Percentiles rank a stretch among this genome's conserved stretches.
Evolutionary conservation across 2,113 vertebrate genomes (phyloP).

Genomic region (Apodemus speciosus): DNA sequence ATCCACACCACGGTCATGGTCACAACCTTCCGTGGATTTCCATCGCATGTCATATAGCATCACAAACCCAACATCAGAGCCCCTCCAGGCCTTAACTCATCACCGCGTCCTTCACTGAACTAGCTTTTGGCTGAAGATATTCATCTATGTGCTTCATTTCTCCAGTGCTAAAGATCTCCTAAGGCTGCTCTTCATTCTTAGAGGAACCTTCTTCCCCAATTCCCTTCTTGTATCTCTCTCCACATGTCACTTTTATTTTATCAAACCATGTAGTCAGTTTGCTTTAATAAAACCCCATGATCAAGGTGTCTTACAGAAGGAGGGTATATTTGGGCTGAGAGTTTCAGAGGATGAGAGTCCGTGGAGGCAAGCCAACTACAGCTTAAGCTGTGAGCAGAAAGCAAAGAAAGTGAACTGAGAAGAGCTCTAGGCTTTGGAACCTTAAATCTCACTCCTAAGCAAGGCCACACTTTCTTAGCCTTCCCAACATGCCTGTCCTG

Average conservation of each 20-base stretch:
- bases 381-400: background rate
- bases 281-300: background rate
- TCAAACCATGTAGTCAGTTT: background rate
- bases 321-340: background rate
- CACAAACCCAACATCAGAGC: background rate
- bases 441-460: background rate
- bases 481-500: background rate
- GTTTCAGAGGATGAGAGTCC: background rate
- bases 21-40: background rate
- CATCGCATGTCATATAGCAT: rapidly evolving
- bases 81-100: no score
- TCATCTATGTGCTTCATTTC: background rate
- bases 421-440: background rate
- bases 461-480: background rate
- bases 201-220: background rate
- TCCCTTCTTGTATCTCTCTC: rapidly evolving
- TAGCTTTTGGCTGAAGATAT: background rate
- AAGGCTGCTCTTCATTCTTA: background rate
- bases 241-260: background rate
- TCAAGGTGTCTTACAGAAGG: background rate
- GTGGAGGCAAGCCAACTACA: background rate
- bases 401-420: background rate
- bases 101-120: no score
- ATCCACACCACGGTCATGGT: background rate
- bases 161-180: background rate